These are phyloP conservation scores for Psylliodes chrysocephalus DNA, from an alignment of 2,888 invertebrate species.

Conservation along the genomic window DNA sequence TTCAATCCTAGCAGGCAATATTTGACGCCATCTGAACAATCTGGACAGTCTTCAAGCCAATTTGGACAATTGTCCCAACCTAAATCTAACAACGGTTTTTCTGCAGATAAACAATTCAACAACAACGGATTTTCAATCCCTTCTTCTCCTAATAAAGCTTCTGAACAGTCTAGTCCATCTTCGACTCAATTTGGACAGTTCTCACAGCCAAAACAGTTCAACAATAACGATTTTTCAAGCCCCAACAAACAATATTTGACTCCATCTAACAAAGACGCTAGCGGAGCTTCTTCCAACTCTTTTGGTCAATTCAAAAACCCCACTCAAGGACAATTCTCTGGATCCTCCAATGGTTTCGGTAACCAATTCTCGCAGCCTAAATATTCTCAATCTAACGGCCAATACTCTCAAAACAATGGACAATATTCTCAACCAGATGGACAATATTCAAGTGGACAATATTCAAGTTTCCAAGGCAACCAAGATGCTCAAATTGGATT, in stretches of 20 bases:
- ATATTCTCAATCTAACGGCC: conserved; percentile 1
- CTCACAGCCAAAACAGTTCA: not conserved
- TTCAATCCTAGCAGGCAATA: too few relatives aligned
- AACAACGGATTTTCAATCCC: not conserved
- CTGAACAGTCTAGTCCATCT: conserved; percentile 12
- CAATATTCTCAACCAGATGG: too few relatives aligned
- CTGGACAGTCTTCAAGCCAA: conserved; percentile 1
- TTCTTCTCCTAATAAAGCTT: not conserved
- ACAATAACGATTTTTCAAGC: not conserved
- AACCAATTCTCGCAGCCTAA: not conserved
- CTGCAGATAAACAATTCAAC: not conserved
- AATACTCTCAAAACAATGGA: conserved; percentile 1
- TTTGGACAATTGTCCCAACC: conserved; percentile 5
- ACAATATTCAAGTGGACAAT: not conserved
- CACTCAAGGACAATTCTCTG: not conserved
- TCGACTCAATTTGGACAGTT: not conserved
- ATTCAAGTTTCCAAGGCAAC: not conserved
- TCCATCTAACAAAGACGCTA: conserved; percentile 9
- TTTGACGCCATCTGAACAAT: conserved; percentile 3
- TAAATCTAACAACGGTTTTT: not conserved
- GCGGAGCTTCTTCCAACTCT: conserved; percentile 11
- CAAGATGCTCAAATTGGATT: conserved; percentile 17
- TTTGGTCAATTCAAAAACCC: conserved; percentile 6
- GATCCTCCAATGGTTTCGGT: not conserved
- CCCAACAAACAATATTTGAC: conserved; percentile 15